Base-by-base conservation (phyloP, 2,113 vertebrate species). In the Hemichromis elongatus region DNA sequence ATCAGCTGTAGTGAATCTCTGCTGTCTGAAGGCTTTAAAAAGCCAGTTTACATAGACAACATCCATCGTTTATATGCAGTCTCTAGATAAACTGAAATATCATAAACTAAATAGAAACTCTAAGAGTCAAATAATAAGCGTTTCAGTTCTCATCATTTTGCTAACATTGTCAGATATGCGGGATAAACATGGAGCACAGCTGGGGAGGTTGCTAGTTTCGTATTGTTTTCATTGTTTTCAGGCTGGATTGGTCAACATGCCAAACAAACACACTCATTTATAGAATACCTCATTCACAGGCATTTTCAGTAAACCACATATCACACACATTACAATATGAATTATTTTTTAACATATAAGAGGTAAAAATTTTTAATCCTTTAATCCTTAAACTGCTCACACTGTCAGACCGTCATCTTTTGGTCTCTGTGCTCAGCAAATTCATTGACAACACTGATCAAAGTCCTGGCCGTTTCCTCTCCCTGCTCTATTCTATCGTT, bases 31-130 rank as follows among this genome's bases (percentile, higher is more conserved):
- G 1, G 13, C 37, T 45, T 45, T n/a, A 70, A 14, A 14, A 45
- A 45, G 2, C 13, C 12, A 45, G 42, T 45, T 13, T 13, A 45
- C 12, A 45, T 14, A 45, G 37, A 26, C 37, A 18, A 70, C 24
- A 26, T 42, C 63, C 13, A 26, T 10, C 2, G 0, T 18, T 70
- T 45, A 26, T 16, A 70, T 45, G 0, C 13, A 70, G 21, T 70
- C 63, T 45, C 37, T 70, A 42, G 2, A 70, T 26, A 45, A 70
- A 45, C 37, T 26, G 5, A 70, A 19, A 6, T 19, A 9, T 9
- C 50, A 19, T 19, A 19, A 52, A 70, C 37, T 26, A 45, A 70
- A 70, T 70, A 70, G 13, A 26, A 6, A 45, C 40, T 16, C 37
- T 4, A 70, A 70, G 21, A 10, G 35, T 70, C 21, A 18, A 26